Base-by-base conservation (phyloP, 2,888 invertebrate species). In the Mythimna pallens region DNA sequence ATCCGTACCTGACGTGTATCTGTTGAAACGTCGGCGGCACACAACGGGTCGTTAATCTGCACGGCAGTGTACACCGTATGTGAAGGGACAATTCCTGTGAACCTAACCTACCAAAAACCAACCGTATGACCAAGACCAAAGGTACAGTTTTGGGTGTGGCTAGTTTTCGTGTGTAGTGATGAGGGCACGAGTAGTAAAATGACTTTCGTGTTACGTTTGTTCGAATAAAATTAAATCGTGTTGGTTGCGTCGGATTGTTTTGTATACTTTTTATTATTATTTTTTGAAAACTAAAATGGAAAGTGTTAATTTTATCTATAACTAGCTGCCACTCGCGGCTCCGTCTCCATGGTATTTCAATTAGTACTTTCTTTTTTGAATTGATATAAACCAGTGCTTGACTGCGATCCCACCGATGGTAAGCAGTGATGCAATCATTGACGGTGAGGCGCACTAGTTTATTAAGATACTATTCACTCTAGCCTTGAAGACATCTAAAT, bases 21-120 rank as follows among this genome's bases (percentile, higher is more conserved):
- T 68, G 59, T 40, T 65, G 47, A 74, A 78, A 76, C 30, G 59
- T 65, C 70, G 55, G 64, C 70, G 55, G 64, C 76, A 75, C 47
- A 76, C 70, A 72, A 61, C 3, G 67, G 30, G 64, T 79, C 74
- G 83, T 83, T 81, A 83, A 81, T 80, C 73, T 85, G 73, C 76
- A 82, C 78, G 76, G 59, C 74, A 78, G 57, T 76, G 62, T 66
- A 70, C 62, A 47, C 30, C 61, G 58, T 62, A 63, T 68, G n/a
- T 78, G 36, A 68, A 79, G 72, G 65, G 65, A 75, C 72, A 68
- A 67, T 67, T 62, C 30, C 70, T n/a, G 61, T 64, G 65, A 47
- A 8, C 10, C 17, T 25, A 12, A 12, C 7, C 43, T 34, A 20
- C 4, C 34, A 52, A 72, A 75, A 80, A 62, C 20, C 55, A 71